Conservation (phyloP, 2,888 invertebrate genomes). For the Andrena marginata region DNA sequence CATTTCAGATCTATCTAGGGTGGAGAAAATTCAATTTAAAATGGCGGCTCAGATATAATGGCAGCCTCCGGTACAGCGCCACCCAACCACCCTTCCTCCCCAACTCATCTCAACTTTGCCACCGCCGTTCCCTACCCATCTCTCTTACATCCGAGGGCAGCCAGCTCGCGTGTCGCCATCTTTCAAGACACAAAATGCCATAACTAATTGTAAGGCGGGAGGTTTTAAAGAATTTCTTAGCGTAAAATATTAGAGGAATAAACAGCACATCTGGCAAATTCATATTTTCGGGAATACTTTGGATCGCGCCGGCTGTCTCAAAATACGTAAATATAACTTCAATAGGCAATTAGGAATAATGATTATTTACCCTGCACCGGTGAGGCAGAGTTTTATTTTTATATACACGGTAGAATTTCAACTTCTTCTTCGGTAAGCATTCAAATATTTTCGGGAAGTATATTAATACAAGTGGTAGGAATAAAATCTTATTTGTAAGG, state of each 20-base stretch:
- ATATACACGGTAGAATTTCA: too few relatives aligned
- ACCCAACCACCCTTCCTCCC: conserved; percentile 74
- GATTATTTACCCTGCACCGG: too few relatives aligned
- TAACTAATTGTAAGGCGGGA: conserved; percentile 69
- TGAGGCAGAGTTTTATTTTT: too few relatives aligned
- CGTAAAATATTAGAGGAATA: not conserved
- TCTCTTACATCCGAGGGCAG: conserved; percentile 65
- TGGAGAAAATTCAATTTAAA: conserved; percentile 85
- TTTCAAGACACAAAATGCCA: conserved; percentile 76
- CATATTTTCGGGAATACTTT: too few relatives aligned
- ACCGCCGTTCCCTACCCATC: conserved; percentile 75
- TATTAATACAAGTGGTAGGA: too few relatives aligned
- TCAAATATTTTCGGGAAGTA: too few relatives aligned
- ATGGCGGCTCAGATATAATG: conserved; percentile 85
- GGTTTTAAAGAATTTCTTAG: conserved; percentile 62
- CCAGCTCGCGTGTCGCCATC: conserved; percentile 75
- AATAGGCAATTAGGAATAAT: too few relatives aligned
- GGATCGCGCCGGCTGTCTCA: too few relatives aligned
- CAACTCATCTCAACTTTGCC: conserved; percentile 83
- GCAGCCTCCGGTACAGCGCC: conserved; percentile 84
- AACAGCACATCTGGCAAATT: too few relatives aligned
- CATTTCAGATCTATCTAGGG: conserved; percentile 84
- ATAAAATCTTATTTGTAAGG: too few relatives aligned
- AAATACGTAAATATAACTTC: too few relatives aligned
- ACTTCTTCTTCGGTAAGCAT: too few relatives aligned